A percentile compares a stretch with the other conserved stretches of the same genome.
Evolutionary conservation across 1,140 invertebrate species (phyloP).

Genomic region (Marisa cornuarietis): DNA sequence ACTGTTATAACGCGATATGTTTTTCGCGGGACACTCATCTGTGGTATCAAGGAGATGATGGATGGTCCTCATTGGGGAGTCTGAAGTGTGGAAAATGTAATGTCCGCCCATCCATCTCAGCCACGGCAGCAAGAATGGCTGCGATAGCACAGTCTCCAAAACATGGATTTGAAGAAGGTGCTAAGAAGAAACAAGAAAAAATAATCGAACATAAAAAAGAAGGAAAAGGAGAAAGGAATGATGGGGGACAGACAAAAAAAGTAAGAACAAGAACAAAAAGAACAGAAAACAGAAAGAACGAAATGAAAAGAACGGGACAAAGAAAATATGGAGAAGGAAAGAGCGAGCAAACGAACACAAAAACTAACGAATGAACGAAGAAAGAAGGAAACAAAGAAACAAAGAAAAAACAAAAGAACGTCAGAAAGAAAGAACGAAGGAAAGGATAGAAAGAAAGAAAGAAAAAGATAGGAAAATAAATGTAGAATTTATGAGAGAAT

Average conservation of each 20-base stretch:
- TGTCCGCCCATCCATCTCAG: too few relatives aligned
- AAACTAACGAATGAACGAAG: neutral
- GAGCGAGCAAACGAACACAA: neutral
- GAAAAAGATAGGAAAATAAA: neutral
- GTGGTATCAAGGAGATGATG: too few relatives aligned
- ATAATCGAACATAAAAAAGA: neutral
- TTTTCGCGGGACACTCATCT: too few relatives aligned
- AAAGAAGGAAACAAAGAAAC: neutral
- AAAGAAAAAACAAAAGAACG: neutral
- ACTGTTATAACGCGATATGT: too few relatives aligned
- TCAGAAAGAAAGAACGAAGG: neutral
- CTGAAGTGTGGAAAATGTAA: too few relatives aligned
- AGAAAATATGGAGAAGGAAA: neutral
- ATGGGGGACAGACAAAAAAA: neutral
- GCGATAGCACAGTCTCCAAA: too few relatives aligned
- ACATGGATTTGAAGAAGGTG: neutral
- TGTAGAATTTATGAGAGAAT: neutral
- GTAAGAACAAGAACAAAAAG: neutral
- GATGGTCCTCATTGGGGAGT: too few relatives aligned
- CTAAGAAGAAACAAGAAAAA: conserved; percentile 2
- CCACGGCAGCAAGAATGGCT: too few relatives aligned
- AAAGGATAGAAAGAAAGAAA: neutral
- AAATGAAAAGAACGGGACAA: neutral
- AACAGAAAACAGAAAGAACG: neutral
- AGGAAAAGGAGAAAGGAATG: neutral